A percentile compares a stretch with the other conserved stretches of the same genome.
Evolutionary conservation across 2,888 invertebrate species (phyloP).

Genomic region (Choristoneura rosaceana): DNA sequence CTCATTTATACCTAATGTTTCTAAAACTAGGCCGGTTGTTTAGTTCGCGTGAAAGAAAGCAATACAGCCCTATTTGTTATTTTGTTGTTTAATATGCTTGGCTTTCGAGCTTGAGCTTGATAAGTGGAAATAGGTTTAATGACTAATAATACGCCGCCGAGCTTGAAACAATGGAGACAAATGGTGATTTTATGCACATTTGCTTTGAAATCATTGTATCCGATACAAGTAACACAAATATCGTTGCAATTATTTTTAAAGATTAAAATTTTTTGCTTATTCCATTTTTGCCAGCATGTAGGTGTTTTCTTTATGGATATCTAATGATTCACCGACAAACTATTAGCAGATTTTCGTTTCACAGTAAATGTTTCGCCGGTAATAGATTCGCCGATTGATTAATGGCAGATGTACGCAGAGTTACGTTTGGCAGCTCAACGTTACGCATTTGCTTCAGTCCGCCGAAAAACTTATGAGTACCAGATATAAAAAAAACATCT

Average conservation of each 20-base stretch:
- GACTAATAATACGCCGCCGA: constrained; percentile 29
- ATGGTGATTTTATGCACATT: constrained; percentile 35
- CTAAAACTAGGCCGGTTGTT: constrained; percentile 30
- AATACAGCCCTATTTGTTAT: constrained; percentile 35
- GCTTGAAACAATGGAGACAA: constrained; percentile 34
- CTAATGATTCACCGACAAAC: too few relatives aligned
- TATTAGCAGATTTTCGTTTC: too few relatives aligned
- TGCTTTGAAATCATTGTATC: constrained; percentile 14
- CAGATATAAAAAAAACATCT: too few relatives aligned
- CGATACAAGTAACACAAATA: not conserved
- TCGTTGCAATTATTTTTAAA: not conserved
- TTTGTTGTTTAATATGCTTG: constrained; percentile 29
- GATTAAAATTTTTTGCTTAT: not conserved
- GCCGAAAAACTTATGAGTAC: too few relatives aligned
- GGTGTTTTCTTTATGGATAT: not conserved
- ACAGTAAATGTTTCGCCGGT: too few relatives aligned
- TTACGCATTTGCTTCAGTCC: too few relatives aligned
- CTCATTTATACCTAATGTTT: constrained; percentile 34
- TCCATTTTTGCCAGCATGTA: not conserved
- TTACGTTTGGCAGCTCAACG: too few relatives aligned
- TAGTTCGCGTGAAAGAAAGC: constrained; percentile 30
- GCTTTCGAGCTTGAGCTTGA: constrained; percentile 20
- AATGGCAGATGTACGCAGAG: too few relatives aligned
- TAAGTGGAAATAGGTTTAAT: constrained; percentile 34
- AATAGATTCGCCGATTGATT: too few relatives aligned